Base-by-base conservation (phyloP, 2,113 vertebrate species). In the Microcebus murinus region DNA sequence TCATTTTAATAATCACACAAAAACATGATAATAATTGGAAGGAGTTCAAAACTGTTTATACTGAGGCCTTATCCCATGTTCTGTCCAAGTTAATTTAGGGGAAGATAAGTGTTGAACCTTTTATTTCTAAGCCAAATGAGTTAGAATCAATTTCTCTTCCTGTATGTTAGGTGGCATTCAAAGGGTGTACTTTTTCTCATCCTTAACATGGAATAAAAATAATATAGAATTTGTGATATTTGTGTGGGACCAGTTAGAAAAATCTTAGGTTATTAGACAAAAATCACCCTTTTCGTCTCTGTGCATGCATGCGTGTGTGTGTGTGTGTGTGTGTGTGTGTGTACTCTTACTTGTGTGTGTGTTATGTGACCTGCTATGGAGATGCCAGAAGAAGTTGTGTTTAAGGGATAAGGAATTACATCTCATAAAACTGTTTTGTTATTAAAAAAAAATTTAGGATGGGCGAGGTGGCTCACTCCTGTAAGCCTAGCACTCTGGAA, bases 111-210 rank as follows among this genome's bases (percentile, higher is more conserved):
- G 67, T 13, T 20, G 39, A 63, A 80, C 29, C 8, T 81, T 70
- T 57, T n/a, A 59, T 77, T 96, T 96, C 61, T 55, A 84, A 86
- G 90, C 4, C 63, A 74, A 67, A 70, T 87, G 63, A 91, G 9
- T 79, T 89, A 88, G 68, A 86, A 83, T 50, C 50, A 39, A 1
- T 70, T 25, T 48, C n/a, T 94, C 36, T 70, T 90, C n/a, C 57
- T 67, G 21, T 36, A 23, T 67, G 36, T 8, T 42, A 70, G 50
- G 36, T 80, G 23, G 39, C 21, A 34, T 50, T 89, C 39, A 79
- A 61, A 94, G 74, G 21, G 9, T 14, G 12, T 74, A n/a, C n/a
- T 27, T 74, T 83, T 92, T 36, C 12, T 86, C 20, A 29, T 86
- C 36, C 79, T 81, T 88, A 91, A 74, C 61, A 52, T 29, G 50